These are phyloP conservation scores for Coptodon bakossiorum DNA, from an alignment of 2,113 vertebrate genomes.

Conservation along the genomic window DNA sequence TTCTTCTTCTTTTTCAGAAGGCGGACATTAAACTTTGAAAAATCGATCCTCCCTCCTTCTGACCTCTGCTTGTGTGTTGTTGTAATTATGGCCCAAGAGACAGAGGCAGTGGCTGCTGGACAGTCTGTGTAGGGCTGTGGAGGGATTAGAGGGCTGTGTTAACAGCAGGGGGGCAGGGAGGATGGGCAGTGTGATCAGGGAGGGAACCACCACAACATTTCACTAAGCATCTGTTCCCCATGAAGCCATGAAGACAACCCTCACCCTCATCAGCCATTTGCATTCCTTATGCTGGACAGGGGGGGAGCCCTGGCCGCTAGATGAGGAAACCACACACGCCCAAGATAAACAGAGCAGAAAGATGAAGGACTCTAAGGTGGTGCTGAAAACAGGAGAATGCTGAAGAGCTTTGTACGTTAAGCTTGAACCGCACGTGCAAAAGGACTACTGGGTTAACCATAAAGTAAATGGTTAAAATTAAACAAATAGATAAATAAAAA, in stretches of 20 bases:
- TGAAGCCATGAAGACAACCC: conserved; percentile 55
- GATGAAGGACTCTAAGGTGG: background rate
- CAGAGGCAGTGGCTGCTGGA: conserved; percentile 7
- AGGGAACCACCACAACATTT: conserved; percentile 55
- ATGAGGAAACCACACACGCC: conserved; percentile 38
- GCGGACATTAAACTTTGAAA: background rate
- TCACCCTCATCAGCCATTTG: conserved; percentile 34
- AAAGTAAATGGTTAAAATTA: background rate
- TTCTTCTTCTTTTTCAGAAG: background rate
- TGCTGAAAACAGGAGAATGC: background rate
- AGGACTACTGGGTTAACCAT: background rate
- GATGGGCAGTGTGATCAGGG: conserved; percentile 23
- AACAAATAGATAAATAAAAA: background rate
- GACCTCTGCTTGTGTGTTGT: background rate
- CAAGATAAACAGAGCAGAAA: conserved; percentile 19
- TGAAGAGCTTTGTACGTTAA: background rate
- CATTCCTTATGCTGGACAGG: conserved; percentile 45
- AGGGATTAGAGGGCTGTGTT: conserved; percentile 45
- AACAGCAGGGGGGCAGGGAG: conserved; percentile 37
- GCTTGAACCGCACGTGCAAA: background rate
- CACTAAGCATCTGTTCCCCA: conserved; percentile 68
- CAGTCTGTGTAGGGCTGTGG: conserved; percentile 2
- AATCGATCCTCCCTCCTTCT: background rate
- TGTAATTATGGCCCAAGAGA: background rate
- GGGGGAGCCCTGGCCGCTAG: background rate